Conservation (phyloP, 2,113 vertebrate species). For the Solea senegalensis region DNA sequence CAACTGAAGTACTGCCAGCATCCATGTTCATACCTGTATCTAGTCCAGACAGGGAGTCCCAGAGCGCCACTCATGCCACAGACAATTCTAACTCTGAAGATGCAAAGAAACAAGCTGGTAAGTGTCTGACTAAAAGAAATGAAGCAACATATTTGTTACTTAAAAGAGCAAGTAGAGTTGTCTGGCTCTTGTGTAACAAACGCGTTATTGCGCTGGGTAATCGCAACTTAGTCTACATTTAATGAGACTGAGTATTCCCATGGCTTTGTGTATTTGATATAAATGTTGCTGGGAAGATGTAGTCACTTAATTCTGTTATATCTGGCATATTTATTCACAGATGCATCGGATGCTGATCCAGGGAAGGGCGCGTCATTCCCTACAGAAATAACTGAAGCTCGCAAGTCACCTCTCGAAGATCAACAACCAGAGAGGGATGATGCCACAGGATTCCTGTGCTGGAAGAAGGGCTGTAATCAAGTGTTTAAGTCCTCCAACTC, state of each 20-base stretch:
- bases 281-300: conserved; percentile 14
- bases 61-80: conserved; percentile 67
- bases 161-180: background rate
- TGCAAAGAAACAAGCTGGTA: conserved; percentile 89
- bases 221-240: background rate
- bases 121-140: conserved; percentile 62
- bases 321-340: conserved; percentile 56
- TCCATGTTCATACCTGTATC: conserved; percentile 95
- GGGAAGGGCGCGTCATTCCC: conserved; percentile 86
- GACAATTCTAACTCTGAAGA: conserved; percentile 84
- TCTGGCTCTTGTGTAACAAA: background rate
- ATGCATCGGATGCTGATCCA: conserved; percentile 85
- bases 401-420: conserved; percentile 85
- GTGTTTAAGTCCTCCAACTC: conserved; percentile 95
- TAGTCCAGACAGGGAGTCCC: conserved; percentile 86
- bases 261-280: conserved; percentile 16
- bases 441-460: conserved; percentile 91
- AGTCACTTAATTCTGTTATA: background rate
- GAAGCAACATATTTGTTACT: too few species aligned
- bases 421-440: conserved; percentile 87
- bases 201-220: background rate
- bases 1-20: conserved; percentile 94
- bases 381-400: conserved; percentile 83
- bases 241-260: background rate
- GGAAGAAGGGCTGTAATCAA: conserved; percentile 99